Percentiles rank a stretch among this genome's conserved stretches.
Evolutionary conservation across 2,888 invertebrate genomes (phyloP).

Genomic region (Lasioglossum figueresi): DNA sequence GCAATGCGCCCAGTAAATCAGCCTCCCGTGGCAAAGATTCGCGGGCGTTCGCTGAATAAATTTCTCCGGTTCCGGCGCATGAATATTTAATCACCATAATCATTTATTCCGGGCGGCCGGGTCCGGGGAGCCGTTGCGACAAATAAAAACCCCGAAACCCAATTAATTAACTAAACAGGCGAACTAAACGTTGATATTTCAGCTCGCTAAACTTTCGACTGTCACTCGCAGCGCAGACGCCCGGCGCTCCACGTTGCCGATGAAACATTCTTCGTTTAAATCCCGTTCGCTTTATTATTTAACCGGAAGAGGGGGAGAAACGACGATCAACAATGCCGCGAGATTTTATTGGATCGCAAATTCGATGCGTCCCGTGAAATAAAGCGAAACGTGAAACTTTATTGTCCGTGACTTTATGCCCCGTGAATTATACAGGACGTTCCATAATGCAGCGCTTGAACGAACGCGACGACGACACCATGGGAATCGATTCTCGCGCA

Average conservation of each 20-base stretch:
- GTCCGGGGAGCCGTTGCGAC: neutral
- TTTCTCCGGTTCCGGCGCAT: slow-evolving; percentile 29
- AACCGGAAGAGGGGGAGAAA: neutral
- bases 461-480: neutral
- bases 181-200: slow-evolving; percentile 41
- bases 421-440: neutral
- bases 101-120: slow-evolving; percentile 35
- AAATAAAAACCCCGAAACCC: slow-evolving; percentile 35
- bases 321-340: slow-evolving; percentile 15
- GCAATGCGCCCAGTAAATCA: slow-evolving; percentile 40
- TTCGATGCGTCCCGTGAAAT: neutral
- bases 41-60: slow-evolving; percentile 43
- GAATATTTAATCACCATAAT: slow-evolving; percentile 54
- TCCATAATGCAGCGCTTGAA: neutral
- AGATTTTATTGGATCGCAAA: slow-evolving; percentile 1
- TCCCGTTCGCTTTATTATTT: slow-evolving; percentile 18
- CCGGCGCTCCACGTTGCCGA: neutral
- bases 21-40: slow-evolving; percentile 31
- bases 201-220: slow-evolving; percentile 24
- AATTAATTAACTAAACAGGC: slow-evolving; percentile 52
- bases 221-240: slow-evolving; percentile 11
- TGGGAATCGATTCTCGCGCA: neutral
- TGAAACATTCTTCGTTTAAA: slow-evolving; percentile 28
- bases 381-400: slow-evolving; percentile 4
- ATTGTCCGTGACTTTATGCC: neutral